These are phyloP conservation scores for Acleris laterana DNA, from an alignment of 2,888 invertebrate species.

Conservation along the genomic window DNA sequence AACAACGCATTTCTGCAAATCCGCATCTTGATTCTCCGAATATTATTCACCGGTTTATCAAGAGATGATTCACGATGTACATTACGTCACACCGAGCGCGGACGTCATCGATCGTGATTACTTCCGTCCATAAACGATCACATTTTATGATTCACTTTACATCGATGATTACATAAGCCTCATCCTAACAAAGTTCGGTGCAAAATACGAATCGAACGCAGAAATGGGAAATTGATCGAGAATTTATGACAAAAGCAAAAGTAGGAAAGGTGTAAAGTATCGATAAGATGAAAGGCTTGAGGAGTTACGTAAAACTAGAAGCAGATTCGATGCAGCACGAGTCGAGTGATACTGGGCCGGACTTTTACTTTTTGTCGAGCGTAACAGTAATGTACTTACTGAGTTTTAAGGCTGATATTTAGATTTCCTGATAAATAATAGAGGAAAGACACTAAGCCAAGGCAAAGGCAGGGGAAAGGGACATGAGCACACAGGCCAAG, in stretches of 20 bases:
- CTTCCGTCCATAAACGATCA: conserved; percentile 22
- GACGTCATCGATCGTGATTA: conserved; percentile 27
- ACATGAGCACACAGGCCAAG: too few species aligned
- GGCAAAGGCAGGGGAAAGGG: too few species aligned
- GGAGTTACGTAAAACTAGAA: conserved; percentile 52
- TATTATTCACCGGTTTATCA: conserved; percentile 28
- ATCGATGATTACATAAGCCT: conserved; percentile 13
- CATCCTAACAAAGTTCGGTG: background rate
- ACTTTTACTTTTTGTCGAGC: conserved; percentile 70
- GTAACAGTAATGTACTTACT: background rate
- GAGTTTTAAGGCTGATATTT: too few species aligned
- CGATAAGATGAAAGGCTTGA: conserved; percentile 38
- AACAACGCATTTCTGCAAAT: conserved; percentile 13
- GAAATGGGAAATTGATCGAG: background rate
- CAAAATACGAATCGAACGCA: conserved; percentile 8
- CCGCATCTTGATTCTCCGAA: conserved; percentile 9
- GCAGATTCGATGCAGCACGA: conserved; percentile 53
- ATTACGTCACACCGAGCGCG: conserved; percentile 2
- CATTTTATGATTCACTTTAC: conserved; percentile 29
- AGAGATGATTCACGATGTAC: conserved; percentile 31
- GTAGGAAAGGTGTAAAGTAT: conserved; percentile 28
- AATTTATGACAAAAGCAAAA: conserved; percentile 11
- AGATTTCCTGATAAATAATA: too few species aligned
- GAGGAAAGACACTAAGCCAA: too few species aligned
- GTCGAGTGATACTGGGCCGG: conserved; percentile 49